Evolutionary conservation across 2,113 vertebrate genomes (phyloP), one percentile per base, ranked within the genome.

Genomic region (Corythornis vintsioides): DNA sequence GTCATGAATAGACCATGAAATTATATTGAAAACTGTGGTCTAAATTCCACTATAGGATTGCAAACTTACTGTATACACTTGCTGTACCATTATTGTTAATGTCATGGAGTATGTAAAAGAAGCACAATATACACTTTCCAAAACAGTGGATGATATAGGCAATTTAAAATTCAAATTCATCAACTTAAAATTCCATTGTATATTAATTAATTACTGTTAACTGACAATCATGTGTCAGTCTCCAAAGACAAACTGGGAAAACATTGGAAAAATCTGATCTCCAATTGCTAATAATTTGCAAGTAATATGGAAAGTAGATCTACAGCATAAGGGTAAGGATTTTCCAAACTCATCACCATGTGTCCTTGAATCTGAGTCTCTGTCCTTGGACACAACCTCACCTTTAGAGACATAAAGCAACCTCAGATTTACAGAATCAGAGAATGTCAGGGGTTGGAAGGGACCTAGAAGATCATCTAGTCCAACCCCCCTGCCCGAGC

Each of bases 151-250:
- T 77, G 35, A 61, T 20, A 89, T 1, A 81, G n/a, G 48, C 10
- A 94, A 72, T 48, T 78, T 60, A 84, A 83, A 94, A 84, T 35
- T 67, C 57, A 88, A 65, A 86, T 14, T 88, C 31, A 67, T 59
- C 33, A 52, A 31, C 13, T 67, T 65, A n/a, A 61, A 61, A 35
- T 53, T 88, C 60, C 31, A 70, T 33, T 83, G 35, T 50, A 16
- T 22, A 38, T 6, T 24, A 61, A 80, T 65, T 84, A 47, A 65
- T 61, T 81, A 59, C 13, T 57, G 16, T 53, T 75, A 93, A 47
- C 13, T 88, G 72, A 83, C 48, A 86, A 38, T 25, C 50, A 76
- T 3, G 9, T 35, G 61, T 61, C 55, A 86, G 21, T 42, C 31
- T 81, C 61, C 0, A 3, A 81, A 90, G 57, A 71, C 9, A 64